Conservation (phyloP, 2,888 invertebrate genomes). For the Yponomeuta malinellus region DNA sequence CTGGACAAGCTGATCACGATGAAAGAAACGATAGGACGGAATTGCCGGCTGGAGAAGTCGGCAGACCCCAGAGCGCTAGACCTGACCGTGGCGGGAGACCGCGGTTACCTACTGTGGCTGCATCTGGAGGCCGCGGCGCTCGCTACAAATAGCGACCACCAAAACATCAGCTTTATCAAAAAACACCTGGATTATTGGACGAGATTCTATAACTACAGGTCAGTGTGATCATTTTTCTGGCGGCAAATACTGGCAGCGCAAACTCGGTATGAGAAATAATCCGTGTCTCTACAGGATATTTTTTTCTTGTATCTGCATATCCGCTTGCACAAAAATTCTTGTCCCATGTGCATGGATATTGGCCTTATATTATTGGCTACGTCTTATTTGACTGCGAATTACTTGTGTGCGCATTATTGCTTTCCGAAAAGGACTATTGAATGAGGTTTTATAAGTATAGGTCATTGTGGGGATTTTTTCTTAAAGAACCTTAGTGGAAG, state of each 20-base stretch:
- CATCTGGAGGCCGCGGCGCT: conserved; percentile 83
- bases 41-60: conserved; percentile 75
- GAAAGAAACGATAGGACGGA: conserved; percentile 78
- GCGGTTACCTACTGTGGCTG: conserved; percentile 84
- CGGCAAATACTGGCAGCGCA: background rate
- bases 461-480: conserved; percentile 43
- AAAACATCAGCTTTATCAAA: conserved; percentile 82
- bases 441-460: conserved; percentile 82
- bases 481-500: no score
- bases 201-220: conserved; percentile 82
- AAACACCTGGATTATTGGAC: conserved; percentile 89
- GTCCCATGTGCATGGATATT: no score
- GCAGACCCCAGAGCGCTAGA: conserved; percentile 84
- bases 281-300: no score
- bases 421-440: conserved; percentile 78
- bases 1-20: conserved; percentile 85
- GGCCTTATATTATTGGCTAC: no score
- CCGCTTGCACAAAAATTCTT: no score
- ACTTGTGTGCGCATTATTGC: no score
- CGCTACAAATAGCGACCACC: conserved; percentile 80
- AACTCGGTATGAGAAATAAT: no score
- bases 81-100: conserved; percentile 82
- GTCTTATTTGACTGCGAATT: no score
- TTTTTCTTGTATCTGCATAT: no score
- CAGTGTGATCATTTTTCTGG: conserved; percentile 22